These are phyloP conservation scores for Mus spretus DNA, from an alignment of 2,797 vertebrate species.

Conservation along the genomic window DNA sequence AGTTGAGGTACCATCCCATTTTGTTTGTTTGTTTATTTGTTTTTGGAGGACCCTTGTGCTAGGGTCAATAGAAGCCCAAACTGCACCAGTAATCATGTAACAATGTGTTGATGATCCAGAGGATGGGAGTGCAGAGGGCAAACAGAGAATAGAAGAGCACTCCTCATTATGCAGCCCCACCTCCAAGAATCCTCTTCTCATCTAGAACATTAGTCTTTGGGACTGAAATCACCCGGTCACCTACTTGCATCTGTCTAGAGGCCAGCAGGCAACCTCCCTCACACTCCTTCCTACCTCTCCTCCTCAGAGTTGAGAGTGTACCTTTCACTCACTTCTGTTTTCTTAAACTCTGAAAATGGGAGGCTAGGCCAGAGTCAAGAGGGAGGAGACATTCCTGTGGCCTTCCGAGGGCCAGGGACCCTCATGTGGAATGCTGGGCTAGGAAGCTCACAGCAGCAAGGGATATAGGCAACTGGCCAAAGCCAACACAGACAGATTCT, in stretches of 20 bases:
- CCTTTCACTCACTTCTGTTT: conserved; percentile 89
- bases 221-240: background rate
- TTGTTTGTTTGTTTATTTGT: background rate
- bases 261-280: conserved; percentile 2
- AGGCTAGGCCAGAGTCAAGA: conserved; percentile 82
- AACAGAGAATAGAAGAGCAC: background rate
- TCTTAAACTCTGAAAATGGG: conserved; percentile 85
- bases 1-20: background rate
- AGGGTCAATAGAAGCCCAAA: background rate
- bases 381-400: conserved; percentile 89
- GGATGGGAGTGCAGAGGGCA: background rate
- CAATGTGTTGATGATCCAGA: background rate
- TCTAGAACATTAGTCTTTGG: background rate
- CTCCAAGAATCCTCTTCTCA: background rate
- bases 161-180: too few species aligned
- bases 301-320: conserved; percentile 86
- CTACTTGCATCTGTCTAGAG: conserved; percentile 65
- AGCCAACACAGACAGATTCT: conserved; percentile 88
- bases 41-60: background rate
- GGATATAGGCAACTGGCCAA: conserved; percentile 89
- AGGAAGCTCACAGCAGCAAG: conserved; percentile 86
- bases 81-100: fast-evolving
- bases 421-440: conserved; percentile 87
- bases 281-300: conserved; percentile 72
- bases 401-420: conserved; percentile 89